A percentile compares a stretch with the other conserved stretches of the same genome.
Evolutionary conservation across 2,888 invertebrate species (phyloP).

Genomic region (Oasisia sp.): DNA sequence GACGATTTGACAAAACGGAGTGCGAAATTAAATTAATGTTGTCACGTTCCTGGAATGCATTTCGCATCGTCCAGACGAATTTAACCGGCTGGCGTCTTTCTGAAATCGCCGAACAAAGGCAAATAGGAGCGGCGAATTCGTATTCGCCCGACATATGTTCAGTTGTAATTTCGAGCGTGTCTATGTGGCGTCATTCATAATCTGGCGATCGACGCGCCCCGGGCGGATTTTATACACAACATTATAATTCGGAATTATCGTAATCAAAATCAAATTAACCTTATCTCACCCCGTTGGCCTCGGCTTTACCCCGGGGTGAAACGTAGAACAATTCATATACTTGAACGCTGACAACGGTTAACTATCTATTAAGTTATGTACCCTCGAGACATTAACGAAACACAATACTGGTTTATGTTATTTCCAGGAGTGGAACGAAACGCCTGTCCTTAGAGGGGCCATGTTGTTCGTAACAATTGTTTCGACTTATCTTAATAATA

Average conservation of each 20-base stretch:
- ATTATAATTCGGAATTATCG: not conserved
- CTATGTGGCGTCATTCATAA: not conserved
- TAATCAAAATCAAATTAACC: slow-evolving; percentile 4
- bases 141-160: not conserved
- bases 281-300: not conserved
- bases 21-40: slow-evolving; percentile 7
- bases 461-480: not conserved
- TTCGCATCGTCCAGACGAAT: not conserved
- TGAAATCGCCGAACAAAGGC: not conserved
- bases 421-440: not conserved
- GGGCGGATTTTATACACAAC: not conserved
- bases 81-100: not conserved
- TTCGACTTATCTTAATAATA: not conserved
- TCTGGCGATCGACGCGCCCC: not conserved
- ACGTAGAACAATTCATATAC: not conserved
- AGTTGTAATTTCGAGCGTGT: not conserved
- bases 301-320: not conserved
- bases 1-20: slow-evolving; percentile 13
- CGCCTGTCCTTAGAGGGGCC: not conserved
- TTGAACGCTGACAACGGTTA: slow-evolving; percentile 5
- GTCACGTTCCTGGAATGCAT: not conserved
- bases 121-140: not conserved
- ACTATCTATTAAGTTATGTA: not conserved
- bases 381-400: not conserved
- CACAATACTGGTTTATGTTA: not conserved